Evolutionary conservation across 1,140 invertebrate genomes (phyloP).

Genomic region (Polypedilum pembai): DNA sequence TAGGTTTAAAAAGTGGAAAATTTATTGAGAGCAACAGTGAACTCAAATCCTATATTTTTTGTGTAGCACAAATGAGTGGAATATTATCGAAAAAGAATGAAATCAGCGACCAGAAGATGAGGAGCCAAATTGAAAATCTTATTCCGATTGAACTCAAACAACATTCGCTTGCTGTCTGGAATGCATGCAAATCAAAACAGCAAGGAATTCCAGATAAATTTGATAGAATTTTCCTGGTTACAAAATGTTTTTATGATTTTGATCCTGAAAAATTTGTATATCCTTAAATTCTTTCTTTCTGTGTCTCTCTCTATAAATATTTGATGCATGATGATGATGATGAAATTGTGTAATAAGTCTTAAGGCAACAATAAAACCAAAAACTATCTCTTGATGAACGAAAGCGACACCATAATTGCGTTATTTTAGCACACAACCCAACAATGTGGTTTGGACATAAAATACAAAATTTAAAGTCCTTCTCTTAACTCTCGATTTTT

Average conservation of each 20-base stretch:
- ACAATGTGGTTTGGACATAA: background rate
- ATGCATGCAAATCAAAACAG: background rate
- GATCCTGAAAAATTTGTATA: background rate
- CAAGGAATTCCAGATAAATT: background rate
- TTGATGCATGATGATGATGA: background rate
- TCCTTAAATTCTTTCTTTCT: background rate
- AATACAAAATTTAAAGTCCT: slow-evolving; percentile 8
- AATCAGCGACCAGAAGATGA: background rate
- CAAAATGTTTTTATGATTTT: slow-evolving; percentile 17
- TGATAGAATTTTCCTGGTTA: background rate
- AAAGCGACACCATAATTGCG: slow-evolving; percentile 17
- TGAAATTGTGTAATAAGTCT: background rate
- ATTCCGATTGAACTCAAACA: background rate
- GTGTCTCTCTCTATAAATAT: background rate
- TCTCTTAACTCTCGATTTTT: background rate
- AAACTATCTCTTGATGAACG: background rate
- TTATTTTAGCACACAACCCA: background rate
- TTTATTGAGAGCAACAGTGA: background rate
- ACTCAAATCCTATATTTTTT: background rate
- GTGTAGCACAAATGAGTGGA: slow-evolving; percentile 1
- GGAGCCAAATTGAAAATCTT: slow-evolving; percentile 19
- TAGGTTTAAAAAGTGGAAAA: background rate
- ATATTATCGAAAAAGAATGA: background rate
- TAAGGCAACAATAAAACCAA: background rate
- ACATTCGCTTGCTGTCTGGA: background rate